Evolutionary conservation across 2,113 vertebrate species (phyloP).

Genomic region (Leptosomus discolor): DNA sequence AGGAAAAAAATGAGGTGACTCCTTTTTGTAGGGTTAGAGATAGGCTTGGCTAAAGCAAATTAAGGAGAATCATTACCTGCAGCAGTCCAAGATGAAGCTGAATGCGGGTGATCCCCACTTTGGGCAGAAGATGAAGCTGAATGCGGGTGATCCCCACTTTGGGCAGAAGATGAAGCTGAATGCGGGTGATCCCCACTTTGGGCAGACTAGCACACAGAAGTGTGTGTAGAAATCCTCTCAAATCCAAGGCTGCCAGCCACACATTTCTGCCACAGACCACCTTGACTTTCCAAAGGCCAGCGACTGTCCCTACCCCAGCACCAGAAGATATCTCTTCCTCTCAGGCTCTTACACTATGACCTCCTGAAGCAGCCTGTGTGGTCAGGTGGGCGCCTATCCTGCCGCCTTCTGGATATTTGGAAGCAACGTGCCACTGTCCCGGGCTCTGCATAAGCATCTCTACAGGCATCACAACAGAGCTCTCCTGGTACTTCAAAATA

Average conservation of each 20-base stretch:
- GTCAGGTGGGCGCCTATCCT: not conserved
- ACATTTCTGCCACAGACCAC: not conserved
- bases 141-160: not conserved
- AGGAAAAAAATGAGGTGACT: not conserved
- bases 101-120: not conserved
- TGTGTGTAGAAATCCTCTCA: not conserved
- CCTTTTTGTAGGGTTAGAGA: not conserved
- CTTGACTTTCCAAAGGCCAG: too few species aligned
- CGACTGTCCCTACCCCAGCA: fast-evolving
- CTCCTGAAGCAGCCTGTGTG: not conserved
- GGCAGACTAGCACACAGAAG: not conserved
- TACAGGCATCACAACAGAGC: not conserved
- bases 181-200: not conserved
- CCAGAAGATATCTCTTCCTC: not conserved
- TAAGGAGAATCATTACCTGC: not conserved
- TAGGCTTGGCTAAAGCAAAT: not conserved
- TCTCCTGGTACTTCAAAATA: not conserved
- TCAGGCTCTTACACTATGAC: not conserved
- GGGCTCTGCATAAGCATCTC: not conserved
- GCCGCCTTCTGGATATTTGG: not conserved
- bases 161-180: not conserved
- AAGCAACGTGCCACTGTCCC: not conserved
- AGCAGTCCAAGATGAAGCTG: not conserved
- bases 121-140: not conserved
- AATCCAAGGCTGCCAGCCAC: not conserved